phyloP scores from a whole-genome alignment of 2,797 vertebrate species.

The Phalanger gymnotis region DNA sequence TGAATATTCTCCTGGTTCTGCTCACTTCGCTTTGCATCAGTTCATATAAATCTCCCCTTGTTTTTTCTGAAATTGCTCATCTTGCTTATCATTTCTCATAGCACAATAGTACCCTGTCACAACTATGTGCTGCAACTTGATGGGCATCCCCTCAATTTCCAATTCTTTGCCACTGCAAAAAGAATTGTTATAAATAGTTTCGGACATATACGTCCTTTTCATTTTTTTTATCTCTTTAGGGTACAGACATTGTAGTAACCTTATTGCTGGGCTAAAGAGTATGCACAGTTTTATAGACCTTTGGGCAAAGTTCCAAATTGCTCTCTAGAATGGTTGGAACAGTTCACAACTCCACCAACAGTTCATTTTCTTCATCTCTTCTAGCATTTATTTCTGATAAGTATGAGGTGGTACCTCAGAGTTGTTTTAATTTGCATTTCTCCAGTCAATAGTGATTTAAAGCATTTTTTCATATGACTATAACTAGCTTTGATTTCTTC shows the following conservation, averaged over 20 bases:
- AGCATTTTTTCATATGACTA: neutral
- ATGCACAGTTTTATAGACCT: neutral
- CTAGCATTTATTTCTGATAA: neutral
- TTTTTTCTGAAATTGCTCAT: neutral
- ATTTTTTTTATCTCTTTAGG: neutral
- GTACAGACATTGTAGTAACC: neutral
- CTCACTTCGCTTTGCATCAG: neutral
- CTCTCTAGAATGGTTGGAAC: neutral
- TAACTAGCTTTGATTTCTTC: neutral
- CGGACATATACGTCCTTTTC: neutral
- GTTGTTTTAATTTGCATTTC: neutral
- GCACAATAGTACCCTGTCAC: neutral
- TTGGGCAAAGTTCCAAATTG: neutral
- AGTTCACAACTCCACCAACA: neutral
- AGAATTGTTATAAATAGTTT: neutral
- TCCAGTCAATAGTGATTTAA: neutral
- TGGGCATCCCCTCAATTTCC: neutral
- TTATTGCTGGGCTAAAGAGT: neutral
- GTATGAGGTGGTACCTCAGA: neutral
- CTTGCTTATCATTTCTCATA: neutral
- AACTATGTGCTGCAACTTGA: neutral
- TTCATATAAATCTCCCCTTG: neutral
- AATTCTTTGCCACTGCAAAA: neutral
- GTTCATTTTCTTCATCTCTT: neutral
- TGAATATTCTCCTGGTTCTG: neutral